Conservation (phyloP, 1,140 invertebrate species). For the Parasteatoda tepidariorum region DNA sequence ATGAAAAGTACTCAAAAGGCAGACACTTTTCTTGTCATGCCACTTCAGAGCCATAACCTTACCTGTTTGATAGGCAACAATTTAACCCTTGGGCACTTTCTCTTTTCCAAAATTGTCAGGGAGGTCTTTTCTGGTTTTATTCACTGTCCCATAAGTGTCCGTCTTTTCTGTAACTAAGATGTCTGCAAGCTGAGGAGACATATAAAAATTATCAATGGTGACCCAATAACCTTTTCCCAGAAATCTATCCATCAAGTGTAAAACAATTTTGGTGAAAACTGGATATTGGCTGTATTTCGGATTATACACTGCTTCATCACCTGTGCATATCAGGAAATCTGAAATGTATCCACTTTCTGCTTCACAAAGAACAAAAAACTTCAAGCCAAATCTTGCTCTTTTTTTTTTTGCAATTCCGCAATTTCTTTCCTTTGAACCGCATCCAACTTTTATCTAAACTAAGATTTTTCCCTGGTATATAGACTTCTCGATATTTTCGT, state of each 20-base stretch:
- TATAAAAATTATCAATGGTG: slow-evolving; percentile 31
- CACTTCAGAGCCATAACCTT: slow-evolving; percentile 28
- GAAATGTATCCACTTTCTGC: slow-evolving; percentile 17
- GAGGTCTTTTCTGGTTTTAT: slow-evolving; percentile 24
- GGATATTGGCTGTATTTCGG: background rate
- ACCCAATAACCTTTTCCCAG: slow-evolving; percentile 42
- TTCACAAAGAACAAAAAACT: slow-evolving; percentile 2
- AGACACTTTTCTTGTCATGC: slow-evolving; percentile 4
- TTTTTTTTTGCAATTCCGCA: background rate
- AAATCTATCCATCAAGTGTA: background rate
- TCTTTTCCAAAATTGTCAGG: slow-evolving; percentile 15
- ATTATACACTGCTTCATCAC: slow-evolving; percentile 15
- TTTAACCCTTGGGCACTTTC: slow-evolving; percentile 5
- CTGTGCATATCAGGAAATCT: slow-evolving; percentile 20
- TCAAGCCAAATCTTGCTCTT: slow-evolving; percentile 16
- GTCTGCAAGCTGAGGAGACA: slow-evolving; percentile 1
- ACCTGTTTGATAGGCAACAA: slow-evolving; percentile 16
- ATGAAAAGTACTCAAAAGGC: background rate
- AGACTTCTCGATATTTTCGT: background rate
- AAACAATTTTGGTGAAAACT: background rate
- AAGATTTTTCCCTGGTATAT: no score
- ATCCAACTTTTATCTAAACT: background rate
- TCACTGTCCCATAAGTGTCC: slow-evolving; percentile 16
- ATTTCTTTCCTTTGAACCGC: background rate
- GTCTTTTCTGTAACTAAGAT: slow-evolving; percentile 14